These are phyloP conservation scores for Mimas tiliae DNA, from an alignment of 2,888 invertebrate genomes.

Conservation along the genomic window DNA sequence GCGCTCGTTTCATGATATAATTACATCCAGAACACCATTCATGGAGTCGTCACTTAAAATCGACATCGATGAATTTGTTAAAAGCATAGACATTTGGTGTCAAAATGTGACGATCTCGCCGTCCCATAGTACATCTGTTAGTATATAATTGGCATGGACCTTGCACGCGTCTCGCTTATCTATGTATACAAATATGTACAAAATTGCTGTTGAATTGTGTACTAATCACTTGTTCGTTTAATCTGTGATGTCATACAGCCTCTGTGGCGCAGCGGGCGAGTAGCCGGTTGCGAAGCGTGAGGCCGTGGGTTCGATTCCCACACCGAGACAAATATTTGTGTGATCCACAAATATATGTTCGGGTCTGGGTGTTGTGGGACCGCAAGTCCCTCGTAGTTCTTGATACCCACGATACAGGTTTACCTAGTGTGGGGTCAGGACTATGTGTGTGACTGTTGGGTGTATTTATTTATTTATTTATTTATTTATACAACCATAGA, in stretches of 20 bases:
- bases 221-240: slow-evolving; percentile 22
- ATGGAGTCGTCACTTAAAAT: slow-evolving; percentile 24
- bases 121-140: slow-evolving; percentile 27
- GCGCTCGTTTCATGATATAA: neutral
- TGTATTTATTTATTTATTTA: too few relatives aligned
- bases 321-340: too few relatives aligned
- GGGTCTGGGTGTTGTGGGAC: too few relatives aligned
- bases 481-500: slow-evolving; percentile 29
- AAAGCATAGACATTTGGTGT: slow-evolving; percentile 18
- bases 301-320: too few relatives aligned
- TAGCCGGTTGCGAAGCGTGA: too few relatives aligned
- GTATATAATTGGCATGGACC: slow-evolving; percentile 5
- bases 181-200: slow-evolving; percentile 41
- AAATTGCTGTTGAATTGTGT: slow-evolving; percentile 47
- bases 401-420: too few relatives aligned
- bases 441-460: too few relatives aligned
- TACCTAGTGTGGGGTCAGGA: too few relatives aligned
- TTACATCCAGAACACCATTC: slow-evolving; percentile 19
- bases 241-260: slow-evolving; percentile 1
- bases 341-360: too few relatives aligned
- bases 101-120: slow-evolving; percentile 33
- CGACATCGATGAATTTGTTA: slow-evolving; percentile 22
- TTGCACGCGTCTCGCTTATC: slow-evolving; percentile 36
- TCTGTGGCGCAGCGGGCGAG: too few relatives aligned
- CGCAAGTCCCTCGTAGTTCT: too few relatives aligned